Percentiles rank a stretch among this genome's conserved stretches.
phyloP scores from a whole-genome alignment of 2,888 invertebrate species.

The Cataglyphis albicans region DNA sequence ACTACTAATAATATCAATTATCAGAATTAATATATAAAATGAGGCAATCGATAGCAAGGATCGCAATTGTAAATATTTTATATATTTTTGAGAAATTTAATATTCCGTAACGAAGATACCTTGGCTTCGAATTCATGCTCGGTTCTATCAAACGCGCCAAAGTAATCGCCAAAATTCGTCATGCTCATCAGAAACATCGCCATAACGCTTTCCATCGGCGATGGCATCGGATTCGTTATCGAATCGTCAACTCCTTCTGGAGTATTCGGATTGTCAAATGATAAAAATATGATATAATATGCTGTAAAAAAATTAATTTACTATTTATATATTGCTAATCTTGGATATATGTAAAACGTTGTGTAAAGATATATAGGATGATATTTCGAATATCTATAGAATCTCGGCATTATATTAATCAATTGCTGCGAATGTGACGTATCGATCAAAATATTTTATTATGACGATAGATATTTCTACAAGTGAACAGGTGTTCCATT shows the following conservation, averaged over 20 bases:
- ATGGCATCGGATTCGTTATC: conserved; percentile 94
- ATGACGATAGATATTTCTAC: neutral
- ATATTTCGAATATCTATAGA: neutral
- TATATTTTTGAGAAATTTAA: neutral
- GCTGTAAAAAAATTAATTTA: conserved; percentile 87
- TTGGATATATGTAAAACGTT: neutral
- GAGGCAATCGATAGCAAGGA: neutral
- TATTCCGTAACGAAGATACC: conserved; percentile 86
- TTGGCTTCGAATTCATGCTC: conserved; percentile 96
- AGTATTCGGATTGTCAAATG: conserved; percentile 94
- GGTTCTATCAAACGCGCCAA: conserved; percentile 95
- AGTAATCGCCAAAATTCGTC: conserved; percentile 98
- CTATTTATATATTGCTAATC: neutral
- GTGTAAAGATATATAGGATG: neutral
- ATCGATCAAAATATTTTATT: neutral
- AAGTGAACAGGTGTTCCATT: conserved; percentile 24
- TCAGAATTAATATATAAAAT: neutral
- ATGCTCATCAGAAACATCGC: conserved; percentile 99
- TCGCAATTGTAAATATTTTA: neutral
- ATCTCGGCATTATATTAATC: neutral
- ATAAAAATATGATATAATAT: conserved; percentile 96
- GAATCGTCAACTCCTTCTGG: conserved; percentile 94
- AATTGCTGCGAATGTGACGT: neutral
- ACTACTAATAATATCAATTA: neutral
- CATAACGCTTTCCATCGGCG: conserved; percentile 97